Percentiles rank a stretch among this genome's conserved stretches.
Conservation (phyloP, 2,888 invertebrate genomes). For the Emmelina monodactyla region DNA sequence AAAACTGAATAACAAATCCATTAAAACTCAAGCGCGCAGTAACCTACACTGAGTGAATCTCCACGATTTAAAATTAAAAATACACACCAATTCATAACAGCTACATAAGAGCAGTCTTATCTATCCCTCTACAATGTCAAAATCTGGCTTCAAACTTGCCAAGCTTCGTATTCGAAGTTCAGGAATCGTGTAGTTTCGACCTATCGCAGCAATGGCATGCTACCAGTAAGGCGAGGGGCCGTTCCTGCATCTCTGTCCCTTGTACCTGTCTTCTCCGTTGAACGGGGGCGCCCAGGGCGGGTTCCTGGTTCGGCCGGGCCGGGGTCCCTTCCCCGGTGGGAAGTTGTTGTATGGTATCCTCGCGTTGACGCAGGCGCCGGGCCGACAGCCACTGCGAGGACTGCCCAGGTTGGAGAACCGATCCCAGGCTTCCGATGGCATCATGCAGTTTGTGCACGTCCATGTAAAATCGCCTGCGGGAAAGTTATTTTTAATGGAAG, state of each 20-base stretch:
- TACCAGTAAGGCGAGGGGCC: slow-evolving; percentile 54
- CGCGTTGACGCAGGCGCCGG: slow-evolving; percentile 35
- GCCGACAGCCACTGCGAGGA: slow-evolving; percentile 46
- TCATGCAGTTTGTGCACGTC: slow-evolving; percentile 38
- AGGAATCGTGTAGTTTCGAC: no score
- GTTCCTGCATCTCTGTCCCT: slow-evolving; percentile 44
- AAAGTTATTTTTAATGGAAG: slow-evolving; percentile 18
- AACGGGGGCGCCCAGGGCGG: slow-evolving; percentile 46
- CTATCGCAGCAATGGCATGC: no score
- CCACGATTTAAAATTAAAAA: no score
- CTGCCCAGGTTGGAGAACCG: slow-evolving; percentile 32
- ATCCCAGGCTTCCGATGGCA: slow-evolving; percentile 41
- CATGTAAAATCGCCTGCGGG: slow-evolving; percentile 43
- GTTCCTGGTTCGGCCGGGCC: slow-evolving; percentile 39
- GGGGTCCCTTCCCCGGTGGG: slow-evolving; percentile 29
- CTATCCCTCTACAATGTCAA: no score
- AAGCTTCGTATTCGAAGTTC: no score
- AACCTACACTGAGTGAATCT: no score
- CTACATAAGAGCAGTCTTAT: no score
- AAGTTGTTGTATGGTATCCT: slow-evolving; percentile 32
- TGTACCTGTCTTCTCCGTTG: slow-evolving; percentile 39
- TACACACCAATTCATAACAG: no score
- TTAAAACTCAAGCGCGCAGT: no score
- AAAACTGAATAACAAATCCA: no score
- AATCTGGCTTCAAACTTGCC: no score